Evolutionary conservation across 1,140 invertebrate genomes (phyloP), one percentile per base, ranked within the genome.

Genomic region (Aphelinus certus): DNA sequence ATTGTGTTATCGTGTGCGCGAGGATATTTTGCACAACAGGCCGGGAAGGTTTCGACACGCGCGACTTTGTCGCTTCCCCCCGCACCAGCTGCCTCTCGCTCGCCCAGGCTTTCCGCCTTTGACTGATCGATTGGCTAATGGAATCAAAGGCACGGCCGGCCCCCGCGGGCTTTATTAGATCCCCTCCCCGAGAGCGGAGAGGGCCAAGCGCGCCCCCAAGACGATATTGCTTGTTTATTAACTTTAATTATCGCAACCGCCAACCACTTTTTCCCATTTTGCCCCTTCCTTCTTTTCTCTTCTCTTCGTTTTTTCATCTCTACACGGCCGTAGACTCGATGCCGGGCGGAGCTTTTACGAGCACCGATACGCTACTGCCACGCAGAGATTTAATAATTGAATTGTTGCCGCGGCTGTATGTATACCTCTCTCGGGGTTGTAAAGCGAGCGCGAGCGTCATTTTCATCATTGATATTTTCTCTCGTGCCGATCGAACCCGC

Each of bases 51-150:
- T 72, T 64, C 62, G 71, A 65, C 53, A 72, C 60, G 58, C 57
- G 26, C 26, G 26, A 26, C 26, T 26, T 26, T 26, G 26, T 26
- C 26, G 26, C 26, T 26, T 26, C 26, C 53, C 43, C 1, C 56
- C 57, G 7, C 67, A 45, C 42, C 51, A 53, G 51, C 9, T 6
- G 51, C 49, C 2, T 53, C 57, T 46, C 26, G 56, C 47, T 57
- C 56, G 61, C 58, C 73, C 26, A 47, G 60, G 49, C 48, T 61
- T 62, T 65, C 58, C 47, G 61, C 70, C 63, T 67, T 60, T 75
- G 71, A 71, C 75, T 73, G 75, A 76, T 76, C 74, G 76, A 79
- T 77, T 75, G 70, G 74, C 75, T 79, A 78, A 79, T 76, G 76
- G 68, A 77, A 76, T 71, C 66, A 71, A 73, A 71, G 47, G 55